These are phyloP conservation scores for Pipra filicauda DNA, from an alignment of 2,113 vertebrate species.

Conservation along the genomic window DNA sequence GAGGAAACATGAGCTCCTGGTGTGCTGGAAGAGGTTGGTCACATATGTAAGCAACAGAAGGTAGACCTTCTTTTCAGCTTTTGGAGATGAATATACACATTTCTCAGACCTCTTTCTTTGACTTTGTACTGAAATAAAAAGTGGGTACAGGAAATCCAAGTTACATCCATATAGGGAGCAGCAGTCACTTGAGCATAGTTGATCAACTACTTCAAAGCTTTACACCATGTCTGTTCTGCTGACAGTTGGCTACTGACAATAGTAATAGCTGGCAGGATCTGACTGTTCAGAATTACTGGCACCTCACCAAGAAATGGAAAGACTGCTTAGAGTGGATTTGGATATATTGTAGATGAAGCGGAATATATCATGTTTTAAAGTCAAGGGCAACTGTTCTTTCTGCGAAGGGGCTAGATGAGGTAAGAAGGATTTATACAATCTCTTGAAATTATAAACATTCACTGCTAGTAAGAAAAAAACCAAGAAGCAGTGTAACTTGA, in stretches of 20 bases:
- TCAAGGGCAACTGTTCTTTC: constrained; percentile 35
- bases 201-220: constrained; percentile 31
- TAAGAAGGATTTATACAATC: constrained; percentile 21
- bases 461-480: constrained; percentile 47
- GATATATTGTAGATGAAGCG: constrained; percentile 13
- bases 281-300: constrained; percentile 39
- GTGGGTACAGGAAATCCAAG: background rate
- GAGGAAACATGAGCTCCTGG: background rate
- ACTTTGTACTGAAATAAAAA: background rate
- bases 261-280: constrained; percentile 27
- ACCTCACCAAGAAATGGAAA: constrained; percentile 23
- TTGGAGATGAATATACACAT: background rate
- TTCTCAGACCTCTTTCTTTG: background rate
- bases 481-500: constrained; percentile 53
- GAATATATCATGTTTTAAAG: constrained; percentile 41
- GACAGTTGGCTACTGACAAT: background rate
- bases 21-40: background rate
- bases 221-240: background rate
- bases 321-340: constrained; percentile 15
- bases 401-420: constrained; percentile 14
- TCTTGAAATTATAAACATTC: constrained; percentile 47
- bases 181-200: background rate
- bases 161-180: background rate
- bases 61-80: background rate
- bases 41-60: background rate